Percentiles rank a stretch among this genome's conserved stretches.
Conservation (phyloP, 2,113 vertebrate species). For the Leptosomus discolor region DNA sequence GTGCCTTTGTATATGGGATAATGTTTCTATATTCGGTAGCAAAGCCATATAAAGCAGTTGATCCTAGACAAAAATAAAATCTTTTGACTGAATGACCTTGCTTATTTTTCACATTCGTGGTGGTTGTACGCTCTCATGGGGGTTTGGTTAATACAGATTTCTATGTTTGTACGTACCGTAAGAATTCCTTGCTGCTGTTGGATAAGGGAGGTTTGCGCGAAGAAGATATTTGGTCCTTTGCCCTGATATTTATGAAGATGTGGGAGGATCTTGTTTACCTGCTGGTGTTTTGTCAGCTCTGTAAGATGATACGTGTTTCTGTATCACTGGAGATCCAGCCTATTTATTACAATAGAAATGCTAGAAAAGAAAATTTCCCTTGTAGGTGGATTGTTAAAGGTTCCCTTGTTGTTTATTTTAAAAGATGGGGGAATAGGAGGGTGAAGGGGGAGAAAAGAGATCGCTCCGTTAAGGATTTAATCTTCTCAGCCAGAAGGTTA, state of each 20-base stretch:
- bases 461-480: conserved; percentile 27
- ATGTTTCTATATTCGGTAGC: conserved; percentile 22
- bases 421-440: not conserved
- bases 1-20: not conserved
- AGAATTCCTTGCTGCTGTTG: not conserved
- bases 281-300: not conserved
- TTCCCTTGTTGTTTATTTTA: not conserved
- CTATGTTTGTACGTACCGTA: not conserved
- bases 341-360: not conserved
- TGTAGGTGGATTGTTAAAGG: not conserved
- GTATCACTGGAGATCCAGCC: not conserved
- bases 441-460: not conserved
- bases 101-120: conserved; percentile 19
- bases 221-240: not conserved
- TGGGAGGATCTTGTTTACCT: conserved; percentile 24
- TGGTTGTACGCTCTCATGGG: not conserved
- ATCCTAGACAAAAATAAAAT: conserved; percentile 42
- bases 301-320: conserved; percentile 12
- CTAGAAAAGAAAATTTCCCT: not conserved
- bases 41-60: conserved; percentile 39
- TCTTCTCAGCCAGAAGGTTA: conserved; percentile 54
- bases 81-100: conserved; percentile 29
- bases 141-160: not conserved
- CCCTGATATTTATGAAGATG: not conserved
- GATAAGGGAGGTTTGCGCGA: not conserved